Percentiles rank a stretch among this genome's conserved stretches.
These are phyloP conservation scores for Rhinolophus sinicus DNA, from an alignment of 2,113 vertebrate genomes.

Conservation along the genomic window DNA sequence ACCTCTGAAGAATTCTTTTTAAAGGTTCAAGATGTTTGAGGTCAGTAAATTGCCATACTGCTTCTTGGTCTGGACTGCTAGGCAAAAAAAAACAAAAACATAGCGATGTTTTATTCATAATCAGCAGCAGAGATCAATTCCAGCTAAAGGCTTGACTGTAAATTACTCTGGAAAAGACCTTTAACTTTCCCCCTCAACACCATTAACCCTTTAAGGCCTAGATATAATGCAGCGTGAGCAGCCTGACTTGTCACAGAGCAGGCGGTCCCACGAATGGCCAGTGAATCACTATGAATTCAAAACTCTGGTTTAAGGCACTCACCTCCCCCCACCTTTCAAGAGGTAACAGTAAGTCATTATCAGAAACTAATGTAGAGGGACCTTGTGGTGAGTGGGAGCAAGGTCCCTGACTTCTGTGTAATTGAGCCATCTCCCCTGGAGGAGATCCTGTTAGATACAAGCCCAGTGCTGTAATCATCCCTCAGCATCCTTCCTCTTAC, in stretches of 20 bases:
- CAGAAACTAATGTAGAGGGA: not conserved
- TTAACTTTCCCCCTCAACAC: not conserved
- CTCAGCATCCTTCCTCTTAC: not conserved
- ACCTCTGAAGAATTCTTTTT: constrained; percentile 24
- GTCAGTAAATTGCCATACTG: not conserved
- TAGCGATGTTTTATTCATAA: not conserved
- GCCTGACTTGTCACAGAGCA: not conserved
- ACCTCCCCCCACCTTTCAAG: not conserved
- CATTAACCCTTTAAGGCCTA: not conserved
- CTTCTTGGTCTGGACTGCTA: not conserved
- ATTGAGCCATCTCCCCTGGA: not conserved
- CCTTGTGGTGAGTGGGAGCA: not conserved
- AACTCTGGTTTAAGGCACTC: not conserved
- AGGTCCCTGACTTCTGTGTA: not conserved
- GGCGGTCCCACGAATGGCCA: not conserved
- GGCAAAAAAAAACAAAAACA: not conserved
- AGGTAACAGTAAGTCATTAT: not conserved
- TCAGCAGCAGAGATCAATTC: not conserved
- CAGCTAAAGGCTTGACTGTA: not conserved
- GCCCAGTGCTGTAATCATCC: not conserved
- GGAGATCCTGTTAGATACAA: not conserved
- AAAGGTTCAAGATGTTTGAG: not conserved
- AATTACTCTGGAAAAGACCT: not conserved
- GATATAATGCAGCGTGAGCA: not conserved
- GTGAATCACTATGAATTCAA: not conserved